Conservation (phyloP, 2,113 vertebrate genomes). For the Butorides virescens region DNA sequence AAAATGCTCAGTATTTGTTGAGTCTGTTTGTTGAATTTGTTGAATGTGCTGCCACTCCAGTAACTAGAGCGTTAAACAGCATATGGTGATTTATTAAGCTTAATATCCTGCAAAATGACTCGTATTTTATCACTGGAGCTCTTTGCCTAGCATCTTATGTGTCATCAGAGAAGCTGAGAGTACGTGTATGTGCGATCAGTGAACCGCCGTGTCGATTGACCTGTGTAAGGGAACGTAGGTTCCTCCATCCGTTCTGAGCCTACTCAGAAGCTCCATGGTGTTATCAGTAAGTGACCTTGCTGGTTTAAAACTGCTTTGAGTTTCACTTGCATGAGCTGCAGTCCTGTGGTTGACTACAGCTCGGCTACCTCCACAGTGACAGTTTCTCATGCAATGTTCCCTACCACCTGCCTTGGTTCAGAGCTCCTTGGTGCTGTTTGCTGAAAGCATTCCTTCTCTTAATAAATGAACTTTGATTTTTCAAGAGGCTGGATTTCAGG, state of each 20-base stretch:
- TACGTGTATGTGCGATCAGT: neutral
- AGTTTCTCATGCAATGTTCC: neutral
- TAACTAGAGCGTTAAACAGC: neutral
- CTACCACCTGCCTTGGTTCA: accelerated
- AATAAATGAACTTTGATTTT: neutral
- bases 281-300: neutral
- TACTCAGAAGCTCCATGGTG: neutral
- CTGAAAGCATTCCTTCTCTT: neutral
- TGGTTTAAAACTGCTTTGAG: neutral
- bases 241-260: neutral
- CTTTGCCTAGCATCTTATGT: neutral
- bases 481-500: neutral
- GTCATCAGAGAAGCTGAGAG: neutral
- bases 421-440: neutral
- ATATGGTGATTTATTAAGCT: neutral
- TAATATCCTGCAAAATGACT: neutral
- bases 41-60: neutral
- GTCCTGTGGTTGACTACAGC: neutral
- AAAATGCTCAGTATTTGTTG: neutral
- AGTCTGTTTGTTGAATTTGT: neutral
- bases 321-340: neutral
- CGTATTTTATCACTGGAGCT: neutral
- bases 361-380: accelerated
- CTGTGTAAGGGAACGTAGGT: neutral
- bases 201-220: neutral